These are phyloP conservation scores for Dorcus hopei DNA, from an alignment of 2,888 invertebrate genomes.

Conservation along the genomic window DNA sequence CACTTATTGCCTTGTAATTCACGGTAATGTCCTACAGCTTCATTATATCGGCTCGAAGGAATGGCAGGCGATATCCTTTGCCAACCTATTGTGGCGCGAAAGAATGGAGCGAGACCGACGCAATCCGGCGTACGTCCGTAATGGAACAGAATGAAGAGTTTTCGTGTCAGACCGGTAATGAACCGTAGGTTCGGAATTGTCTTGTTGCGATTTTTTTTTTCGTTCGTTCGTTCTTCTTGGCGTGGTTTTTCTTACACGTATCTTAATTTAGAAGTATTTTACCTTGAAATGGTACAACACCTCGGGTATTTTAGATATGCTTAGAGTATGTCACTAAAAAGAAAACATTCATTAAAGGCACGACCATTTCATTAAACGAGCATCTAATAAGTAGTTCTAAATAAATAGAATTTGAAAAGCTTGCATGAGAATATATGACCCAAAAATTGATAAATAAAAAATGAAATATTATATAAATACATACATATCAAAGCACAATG, in stretches of 20 bases:
- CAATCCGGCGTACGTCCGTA: slow-evolving; percentile 5
- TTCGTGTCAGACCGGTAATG: slow-evolving; percentile 30
- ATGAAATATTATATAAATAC: too few relatives aligned
- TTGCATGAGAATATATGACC: too few relatives aligned
- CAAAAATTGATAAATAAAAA: too few relatives aligned
- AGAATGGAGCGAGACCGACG: slow-evolving; percentile 10
- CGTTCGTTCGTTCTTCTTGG: neutral
- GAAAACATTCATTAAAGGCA: too few relatives aligned
- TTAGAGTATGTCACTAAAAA: neutral
- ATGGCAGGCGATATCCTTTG: slow-evolving; percentile 1
- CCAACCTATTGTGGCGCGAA: slow-evolving; percentile 3
- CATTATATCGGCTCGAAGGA: slow-evolving; percentile 36
- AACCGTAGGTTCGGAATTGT: slow-evolving; percentile 32
- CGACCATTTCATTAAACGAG: too few relatives aligned
- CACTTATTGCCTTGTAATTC: slow-evolving; percentile 47
- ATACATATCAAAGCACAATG: too few relatives aligned
- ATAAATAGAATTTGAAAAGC: too few relatives aligned
- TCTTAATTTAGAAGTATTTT: neutral
- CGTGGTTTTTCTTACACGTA: neutral
- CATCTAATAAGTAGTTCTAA: too few relatives aligned
- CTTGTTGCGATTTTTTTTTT: slow-evolving; percentile 27
- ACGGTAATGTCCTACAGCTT: slow-evolving; percentile 46
- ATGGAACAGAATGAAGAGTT: slow-evolving; percentile 16
- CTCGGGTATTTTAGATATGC: neutral
- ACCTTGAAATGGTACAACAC: neutral